Conservation (phyloP, 1,140 invertebrate species). For the Drosophila murphyi region DNA sequence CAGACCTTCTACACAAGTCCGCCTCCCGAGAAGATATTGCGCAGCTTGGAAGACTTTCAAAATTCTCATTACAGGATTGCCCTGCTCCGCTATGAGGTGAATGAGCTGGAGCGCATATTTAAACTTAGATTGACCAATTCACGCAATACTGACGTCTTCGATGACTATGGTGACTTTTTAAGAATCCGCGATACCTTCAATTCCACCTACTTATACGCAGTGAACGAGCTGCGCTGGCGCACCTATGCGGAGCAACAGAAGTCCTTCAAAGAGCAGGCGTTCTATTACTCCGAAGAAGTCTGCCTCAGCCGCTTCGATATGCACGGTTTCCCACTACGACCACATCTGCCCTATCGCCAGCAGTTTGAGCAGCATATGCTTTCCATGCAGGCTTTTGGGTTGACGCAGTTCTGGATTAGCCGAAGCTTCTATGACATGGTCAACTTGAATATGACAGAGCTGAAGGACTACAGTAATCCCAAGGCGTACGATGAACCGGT, state of each 20-base stretch:
- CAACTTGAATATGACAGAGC: background rate
- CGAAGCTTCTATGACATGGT: conserved; percentile 55
- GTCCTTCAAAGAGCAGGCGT: conserved; percentile 40
- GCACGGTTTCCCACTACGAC: background rate
- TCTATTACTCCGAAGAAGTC: conserved; percentile 51
- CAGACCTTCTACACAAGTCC: conserved; percentile 51
- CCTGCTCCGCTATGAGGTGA: background rate
- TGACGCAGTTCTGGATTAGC: conserved; percentile 37
- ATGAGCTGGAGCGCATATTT: conserved; percentile 1
- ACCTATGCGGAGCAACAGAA: conserved; percentile 50
- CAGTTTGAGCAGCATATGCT: conserved; percentile 54
- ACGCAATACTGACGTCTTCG: background rate
- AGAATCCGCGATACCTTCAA: conserved; percentile 49
- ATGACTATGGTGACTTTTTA: conserved; percentile 13
- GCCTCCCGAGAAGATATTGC: conserved; percentile 34
- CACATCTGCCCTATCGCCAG: conserved; percentile 43
- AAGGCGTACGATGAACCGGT: background rate
- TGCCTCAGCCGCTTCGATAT: conserved; percentile 39
- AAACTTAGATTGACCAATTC: background rate
- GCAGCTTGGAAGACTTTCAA: conserved; percentile 35
- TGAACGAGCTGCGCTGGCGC: conserved; percentile 39
- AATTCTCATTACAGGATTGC: conserved; percentile 32
- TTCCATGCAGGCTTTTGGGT: conserved; percentile 46
- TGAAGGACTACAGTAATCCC: conserved; percentile 34
- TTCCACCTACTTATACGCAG: conserved; percentile 29